These are phyloP conservation scores for Lacerta bilineata DNA, from an alignment of 2,797 vertebrate genomes.

Conservation along the genomic window DNA sequence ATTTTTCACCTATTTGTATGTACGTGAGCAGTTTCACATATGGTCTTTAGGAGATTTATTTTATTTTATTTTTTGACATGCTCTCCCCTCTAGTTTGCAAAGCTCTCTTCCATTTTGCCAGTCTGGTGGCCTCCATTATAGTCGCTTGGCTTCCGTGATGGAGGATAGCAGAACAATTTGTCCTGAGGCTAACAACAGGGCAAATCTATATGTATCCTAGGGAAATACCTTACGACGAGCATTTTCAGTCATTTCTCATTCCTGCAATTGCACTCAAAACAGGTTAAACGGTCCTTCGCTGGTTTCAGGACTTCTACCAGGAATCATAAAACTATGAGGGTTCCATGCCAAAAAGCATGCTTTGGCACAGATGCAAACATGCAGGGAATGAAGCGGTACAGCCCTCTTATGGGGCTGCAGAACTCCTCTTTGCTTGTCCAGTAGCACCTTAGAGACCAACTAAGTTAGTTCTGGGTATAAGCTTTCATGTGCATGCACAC, in stretches of 20 bases:
- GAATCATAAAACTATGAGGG: background rate
- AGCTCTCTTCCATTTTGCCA: slow-evolving; percentile 45
- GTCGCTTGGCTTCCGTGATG: background rate
- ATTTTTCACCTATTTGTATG: slow-evolving; percentile 79
- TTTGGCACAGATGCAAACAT: background rate
- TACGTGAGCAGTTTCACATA: slow-evolving; percentile 79
- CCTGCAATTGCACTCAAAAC: slow-evolving; percentile 26
- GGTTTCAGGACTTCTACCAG: background rate
- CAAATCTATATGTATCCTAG: slow-evolving; percentile 5
- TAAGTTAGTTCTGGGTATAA: background rate
- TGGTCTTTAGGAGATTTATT: slow-evolving; percentile 70
- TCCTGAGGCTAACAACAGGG: background rate
- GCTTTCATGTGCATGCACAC: background rate
- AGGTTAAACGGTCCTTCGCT: slow-evolving; percentile 18
- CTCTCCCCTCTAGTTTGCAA: slow-evolving; percentile 42
- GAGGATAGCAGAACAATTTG: slow-evolving; percentile 39
- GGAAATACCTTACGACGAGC: slow-evolving; percentile 35
- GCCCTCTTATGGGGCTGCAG: background rate
- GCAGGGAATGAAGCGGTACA: background rate
- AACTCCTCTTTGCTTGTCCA: too few relatives aligned
- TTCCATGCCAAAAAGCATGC: slow-evolving; percentile 10
- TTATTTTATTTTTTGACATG: slow-evolving; percentile 34
- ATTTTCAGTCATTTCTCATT: slow-evolving; percentile 1
- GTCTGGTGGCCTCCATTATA: slow-evolving; percentile 46
- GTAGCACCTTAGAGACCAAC: too few relatives aligned